Conservation (phyloP, 2,797 vertebrate species). For the Anabas testudineus region DNA sequence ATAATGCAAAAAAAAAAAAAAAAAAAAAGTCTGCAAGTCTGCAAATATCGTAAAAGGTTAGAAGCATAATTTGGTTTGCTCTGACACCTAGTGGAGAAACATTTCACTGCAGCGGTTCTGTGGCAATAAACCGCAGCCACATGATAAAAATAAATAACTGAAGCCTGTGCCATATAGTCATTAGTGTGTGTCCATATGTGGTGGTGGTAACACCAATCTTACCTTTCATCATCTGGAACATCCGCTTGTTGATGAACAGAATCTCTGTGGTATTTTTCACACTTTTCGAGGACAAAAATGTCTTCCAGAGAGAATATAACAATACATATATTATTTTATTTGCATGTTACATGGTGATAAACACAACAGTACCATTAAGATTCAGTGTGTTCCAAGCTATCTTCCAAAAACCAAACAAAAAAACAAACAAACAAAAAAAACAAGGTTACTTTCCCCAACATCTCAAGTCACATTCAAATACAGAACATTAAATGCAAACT, state of each 20-base stretch:
- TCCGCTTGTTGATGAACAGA: neutral
- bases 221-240: neutral
- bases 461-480: conserved; percentile 81
- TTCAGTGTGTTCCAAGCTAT: conserved; percentile 70
- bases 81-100: conserved; percentile 56
- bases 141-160: too few species aligned
- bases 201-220: neutral
- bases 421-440: conserved; percentile 61
- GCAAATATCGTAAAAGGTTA: neutral
- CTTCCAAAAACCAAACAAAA: conserved; percentile 59
- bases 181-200: neutral
- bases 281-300: conserved; percentile 51
- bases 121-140: neutral
- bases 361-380: conserved; percentile 74
- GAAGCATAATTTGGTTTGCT: conserved; percentile 7
- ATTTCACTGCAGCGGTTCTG: conserved; percentile 13
- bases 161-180: neutral
- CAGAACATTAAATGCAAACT: conserved; percentile 83
- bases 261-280: neutral
- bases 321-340: conserved; percentile 83
- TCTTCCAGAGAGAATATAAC: conserved; percentile 63
- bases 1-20: neutral
- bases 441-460: conserved; percentile 62
- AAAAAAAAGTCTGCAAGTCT: neutral
- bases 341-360: conserved; percentile 81